phyloP scores from a whole-genome alignment of 2,113 vertebrate species.

The Plestiodon gilberti region DNA sequence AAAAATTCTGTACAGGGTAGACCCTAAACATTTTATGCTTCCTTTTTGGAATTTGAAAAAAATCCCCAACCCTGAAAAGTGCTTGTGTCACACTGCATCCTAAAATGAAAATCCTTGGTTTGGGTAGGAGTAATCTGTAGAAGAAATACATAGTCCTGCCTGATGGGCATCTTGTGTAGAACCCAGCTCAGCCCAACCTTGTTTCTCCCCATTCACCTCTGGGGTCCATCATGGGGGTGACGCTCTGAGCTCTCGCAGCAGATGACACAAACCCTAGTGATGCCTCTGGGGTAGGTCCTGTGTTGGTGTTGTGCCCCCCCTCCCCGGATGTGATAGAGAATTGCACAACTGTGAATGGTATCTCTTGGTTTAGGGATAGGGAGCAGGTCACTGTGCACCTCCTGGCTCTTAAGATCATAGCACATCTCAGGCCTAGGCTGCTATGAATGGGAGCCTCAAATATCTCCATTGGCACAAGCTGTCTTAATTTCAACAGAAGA shows the following conservation, averaged over 20 bases:
- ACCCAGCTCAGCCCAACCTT: no score
- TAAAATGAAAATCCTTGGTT: no score
- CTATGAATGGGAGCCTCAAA: background rate
- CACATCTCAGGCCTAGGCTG: background rate
- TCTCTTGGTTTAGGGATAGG: background rate
- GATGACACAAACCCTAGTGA: no score
- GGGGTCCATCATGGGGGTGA: no score
- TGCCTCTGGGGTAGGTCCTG: background rate
- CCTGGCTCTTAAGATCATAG: background rate
- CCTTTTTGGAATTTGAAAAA: constrained; percentile 3
- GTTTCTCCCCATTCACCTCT: no score
- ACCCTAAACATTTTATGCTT: constrained; percentile 8
- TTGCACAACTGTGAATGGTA: background rate
- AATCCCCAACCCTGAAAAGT: constrained; percentile 16
- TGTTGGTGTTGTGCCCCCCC: background rate
- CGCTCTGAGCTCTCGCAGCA: no score
- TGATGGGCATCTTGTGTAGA: no score
- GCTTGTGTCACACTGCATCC: background rate
- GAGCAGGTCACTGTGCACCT: background rate
- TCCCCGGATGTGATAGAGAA: background rate
- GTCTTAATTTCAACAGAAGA: background rate
- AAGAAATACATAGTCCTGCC: background rate
- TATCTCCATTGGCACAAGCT: background rate
- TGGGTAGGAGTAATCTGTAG: no score
- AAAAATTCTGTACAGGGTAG: background rate